Evolutionary conservation across 2,113 vertebrate species (phyloP), one percentile per base, ranked within the genome.

Genomic region (Ascaphus truei): DNA sequence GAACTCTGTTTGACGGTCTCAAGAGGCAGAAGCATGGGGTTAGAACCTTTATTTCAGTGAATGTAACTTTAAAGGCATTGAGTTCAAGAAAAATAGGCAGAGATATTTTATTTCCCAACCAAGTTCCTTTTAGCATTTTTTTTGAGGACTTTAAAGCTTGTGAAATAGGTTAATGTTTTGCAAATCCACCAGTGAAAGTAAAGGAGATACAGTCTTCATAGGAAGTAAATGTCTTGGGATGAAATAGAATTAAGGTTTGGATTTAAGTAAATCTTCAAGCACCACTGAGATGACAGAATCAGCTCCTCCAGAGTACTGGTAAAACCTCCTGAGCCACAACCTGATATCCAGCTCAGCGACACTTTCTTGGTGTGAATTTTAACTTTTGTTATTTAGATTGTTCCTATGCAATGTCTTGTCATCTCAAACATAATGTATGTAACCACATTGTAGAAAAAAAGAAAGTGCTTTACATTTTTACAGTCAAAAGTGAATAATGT

Each of bases 151-250:
- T 72, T 45, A 31, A 31, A 48, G 29, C 33, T 33, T 65, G 26
- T 51, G 31, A 72, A 75, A 68, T 72, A 72, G 73, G 57, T 68
- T 72, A 72, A 75, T 75, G 52, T 75, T 75, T 72, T 72, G 59
- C 58, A 72, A 63, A 72, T 64, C 59, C 51, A 72, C 34, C 48
- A 52, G 52, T 63, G 59, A 31, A 72, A 47, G 27, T 15, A 56
- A 62, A 27, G 20, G 16, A 18, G 50, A 50, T 47, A 30, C 20
- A 62, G 51, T 53, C 57, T 62, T 75, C 47, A 62, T 30, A 52
- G 36, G 39, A 51, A 34, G 41, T 34, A 56, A n/a, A n/a, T n/a
- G n/a, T 48, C 43, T 27, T 63, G 51, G 60, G 63, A 59, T 52
- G 31, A 62, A 68, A 72, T 20, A 33, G 58, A 62, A 75, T 62